phyloP scores from a whole-genome alignment of 2,797 vertebrate species.

The Melopsittacus undulatus region DNA sequence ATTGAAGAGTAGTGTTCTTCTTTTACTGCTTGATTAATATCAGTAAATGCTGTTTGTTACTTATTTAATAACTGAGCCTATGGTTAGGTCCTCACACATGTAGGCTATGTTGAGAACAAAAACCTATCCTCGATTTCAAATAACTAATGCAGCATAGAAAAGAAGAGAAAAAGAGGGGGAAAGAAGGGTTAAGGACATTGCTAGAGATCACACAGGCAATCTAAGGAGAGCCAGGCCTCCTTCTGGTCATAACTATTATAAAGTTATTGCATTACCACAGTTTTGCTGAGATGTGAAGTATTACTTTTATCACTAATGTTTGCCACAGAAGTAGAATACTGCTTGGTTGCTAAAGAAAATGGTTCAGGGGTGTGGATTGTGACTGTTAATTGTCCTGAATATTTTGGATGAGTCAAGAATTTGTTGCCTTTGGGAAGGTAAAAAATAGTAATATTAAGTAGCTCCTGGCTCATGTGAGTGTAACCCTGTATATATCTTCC shows the following conservation, averaged over 20 bases:
- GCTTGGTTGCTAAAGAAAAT: constrained; percentile 5
- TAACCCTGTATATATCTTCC: background rate
- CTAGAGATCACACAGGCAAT: background rate
- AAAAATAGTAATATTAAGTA: background rate
- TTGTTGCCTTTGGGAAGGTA: constrained; percentile 30
- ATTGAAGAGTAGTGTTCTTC: background rate
- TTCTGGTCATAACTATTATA: background rate
- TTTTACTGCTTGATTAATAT: background rate
- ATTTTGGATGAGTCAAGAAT: constrained; percentile 52
- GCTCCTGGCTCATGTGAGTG: background rate
- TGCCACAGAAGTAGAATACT: background rate
- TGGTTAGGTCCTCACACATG: background rate
- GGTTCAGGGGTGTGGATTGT: constrained; percentile 3
- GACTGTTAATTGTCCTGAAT: constrained; percentile 40
- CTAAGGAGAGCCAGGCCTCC: background rate
- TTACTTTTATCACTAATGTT: background rate
- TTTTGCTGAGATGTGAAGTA: background rate
- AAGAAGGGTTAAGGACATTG: background rate
- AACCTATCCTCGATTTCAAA: background rate
- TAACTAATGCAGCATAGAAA: background rate
- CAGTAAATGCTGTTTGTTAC: background rate
- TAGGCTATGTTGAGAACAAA: background rate
- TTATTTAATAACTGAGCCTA: background rate
- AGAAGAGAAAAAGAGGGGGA: background rate
- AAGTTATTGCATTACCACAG: background rate